Percentiles rank a stretch among this genome's conserved stretches.
These are phyloP conservation scores for Rhamnusium bicolor DNA, from an alignment of 2,888 invertebrate species.

Conservation along the genomic window DNA sequence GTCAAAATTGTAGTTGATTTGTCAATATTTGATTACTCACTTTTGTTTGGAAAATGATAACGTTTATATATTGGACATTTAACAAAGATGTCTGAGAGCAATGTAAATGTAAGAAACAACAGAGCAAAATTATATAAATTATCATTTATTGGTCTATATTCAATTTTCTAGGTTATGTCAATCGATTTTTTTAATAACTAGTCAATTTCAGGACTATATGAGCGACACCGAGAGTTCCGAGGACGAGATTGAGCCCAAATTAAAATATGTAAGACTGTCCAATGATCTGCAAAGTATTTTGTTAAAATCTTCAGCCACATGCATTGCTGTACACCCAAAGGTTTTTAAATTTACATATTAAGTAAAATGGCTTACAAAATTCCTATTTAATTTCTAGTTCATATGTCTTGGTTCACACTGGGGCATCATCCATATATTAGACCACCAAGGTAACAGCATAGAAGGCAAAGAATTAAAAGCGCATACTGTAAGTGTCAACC, in stretches of 20 bases:
- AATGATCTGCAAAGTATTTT: constrained; percentile 91
- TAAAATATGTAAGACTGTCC: constrained; percentile 91
- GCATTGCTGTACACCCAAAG: constrained; percentile 94
- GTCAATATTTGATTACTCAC: constrained; percentile 45
- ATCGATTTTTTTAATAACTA: not conserved
- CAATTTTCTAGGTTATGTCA: constrained; percentile 11
- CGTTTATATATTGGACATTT: constrained; percentile 29
- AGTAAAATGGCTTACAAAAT: not conserved
- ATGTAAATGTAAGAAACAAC: constrained; percentile 45
- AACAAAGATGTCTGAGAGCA: constrained; percentile 53
- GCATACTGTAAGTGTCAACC: constrained; percentile 94
- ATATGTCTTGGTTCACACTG: constrained; percentile 93
- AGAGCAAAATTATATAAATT: not conserved
- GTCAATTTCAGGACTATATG: constrained; percentile 59
- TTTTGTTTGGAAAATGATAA: constrained; percentile 51
- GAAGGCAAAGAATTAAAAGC: constrained; percentile 81
- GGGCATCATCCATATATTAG: constrained; percentile 91
- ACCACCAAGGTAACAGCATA: constrained; percentile 91
- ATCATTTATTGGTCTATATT: not conserved
- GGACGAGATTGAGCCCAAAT: constrained; percentile 86
- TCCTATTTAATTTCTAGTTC: constrained; percentile 75
- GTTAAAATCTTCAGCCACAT: constrained; percentile 89
- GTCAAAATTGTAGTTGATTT: constrained; percentile 28
- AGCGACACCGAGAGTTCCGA: constrained; percentile 67
- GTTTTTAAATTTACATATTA: constrained; percentile 70